Evolutionary conservation across 64 coral and sea anemone species (phyloP).

Genomic region (Astreopora myriophthalma): DNA sequence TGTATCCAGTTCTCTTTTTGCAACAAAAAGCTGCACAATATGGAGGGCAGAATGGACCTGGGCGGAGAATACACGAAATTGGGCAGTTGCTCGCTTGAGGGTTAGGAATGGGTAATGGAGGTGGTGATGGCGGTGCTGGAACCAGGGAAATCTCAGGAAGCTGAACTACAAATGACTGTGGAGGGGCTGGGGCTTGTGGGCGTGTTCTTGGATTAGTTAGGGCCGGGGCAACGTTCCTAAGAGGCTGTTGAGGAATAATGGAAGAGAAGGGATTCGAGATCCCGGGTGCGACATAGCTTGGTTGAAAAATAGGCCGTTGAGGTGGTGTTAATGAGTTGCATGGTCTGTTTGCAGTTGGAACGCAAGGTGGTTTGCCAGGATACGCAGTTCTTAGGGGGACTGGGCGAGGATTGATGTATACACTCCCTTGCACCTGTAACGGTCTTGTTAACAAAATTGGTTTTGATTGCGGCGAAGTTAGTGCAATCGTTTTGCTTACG

Average conservation of each 20-base stretch:
- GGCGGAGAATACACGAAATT: not conserved
- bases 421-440: slow-evolving; percentile 9
- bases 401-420: not conserved
- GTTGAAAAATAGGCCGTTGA: not conserved
- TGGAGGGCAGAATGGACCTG: slow-evolving; percentile 1
- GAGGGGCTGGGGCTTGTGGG: not conserved
- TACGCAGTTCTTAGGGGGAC: not conserved
- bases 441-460: slow-evolving; percentile 37
- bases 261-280: not conserved
- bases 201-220: not conserved
- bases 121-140: not conserved
- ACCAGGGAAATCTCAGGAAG: slow-evolving; percentile 25
- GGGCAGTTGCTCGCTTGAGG: not conserved
- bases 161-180: slow-evolving; percentile 18
- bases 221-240: not conserved
- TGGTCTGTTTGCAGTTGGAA: slow-evolving; percentile 1
- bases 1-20: slow-evolving; percentile 7
- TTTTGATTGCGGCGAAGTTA: not conserved
- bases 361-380: not conserved
- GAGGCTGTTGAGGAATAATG: not conserved
- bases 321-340: not conserved
- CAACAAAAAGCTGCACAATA: slow-evolving; percentile 21
- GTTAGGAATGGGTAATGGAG: not conserved
- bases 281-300: not conserved
- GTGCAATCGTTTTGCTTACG: not conserved